Conservation (phyloP, 1,140 invertebrate genomes). For the Oppia nitens region DNA sequence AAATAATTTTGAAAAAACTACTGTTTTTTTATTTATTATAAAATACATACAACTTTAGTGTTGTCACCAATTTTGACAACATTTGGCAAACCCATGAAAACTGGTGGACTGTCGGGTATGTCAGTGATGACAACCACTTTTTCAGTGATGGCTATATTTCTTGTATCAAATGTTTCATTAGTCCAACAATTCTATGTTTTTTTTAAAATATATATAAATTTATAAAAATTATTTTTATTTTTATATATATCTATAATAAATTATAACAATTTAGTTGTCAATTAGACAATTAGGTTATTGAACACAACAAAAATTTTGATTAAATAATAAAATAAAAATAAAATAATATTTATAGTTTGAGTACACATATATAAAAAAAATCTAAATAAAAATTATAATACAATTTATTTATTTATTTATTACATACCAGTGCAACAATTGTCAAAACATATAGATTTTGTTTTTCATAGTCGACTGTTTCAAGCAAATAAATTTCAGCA, state of each 20-base stretch:
- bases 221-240: too few relatives aligned
- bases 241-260: too few relatives aligned
- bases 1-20: too few relatives aligned
- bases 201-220: slow-evolving; percentile 22
- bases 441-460: slow-evolving; percentile 64
- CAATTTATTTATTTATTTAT: too few relatives aligned
- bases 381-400: too few relatives aligned
- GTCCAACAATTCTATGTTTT: slow-evolving; percentile 60
- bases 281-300: too few relatives aligned
- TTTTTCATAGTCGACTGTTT: slow-evolving; percentile 61
- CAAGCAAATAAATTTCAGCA: slow-evolving; percentile 51
- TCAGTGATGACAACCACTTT: slow-evolving; percentile 62
- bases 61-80: slow-evolving; percentile 48
- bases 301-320: too few relatives aligned
- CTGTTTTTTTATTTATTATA: slow-evolving; percentile 1
- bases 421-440: slow-evolving; percentile 55
- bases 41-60: slow-evolving; percentile 30
- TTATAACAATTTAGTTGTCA: too few relatives aligned
- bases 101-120: slow-evolving; percentile 65
- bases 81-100: slow-evolving; percentile 57
- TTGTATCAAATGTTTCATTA: slow-evolving; percentile 53
- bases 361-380: too few relatives aligned
- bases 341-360: slow-evolving; percentile 11
- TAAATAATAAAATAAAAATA: not conserved
- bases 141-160: slow-evolving; percentile 63